Evolutionary conservation across 2,888 invertebrate species (phyloP).

Genomic region (Crepidodera aurea): DNA sequence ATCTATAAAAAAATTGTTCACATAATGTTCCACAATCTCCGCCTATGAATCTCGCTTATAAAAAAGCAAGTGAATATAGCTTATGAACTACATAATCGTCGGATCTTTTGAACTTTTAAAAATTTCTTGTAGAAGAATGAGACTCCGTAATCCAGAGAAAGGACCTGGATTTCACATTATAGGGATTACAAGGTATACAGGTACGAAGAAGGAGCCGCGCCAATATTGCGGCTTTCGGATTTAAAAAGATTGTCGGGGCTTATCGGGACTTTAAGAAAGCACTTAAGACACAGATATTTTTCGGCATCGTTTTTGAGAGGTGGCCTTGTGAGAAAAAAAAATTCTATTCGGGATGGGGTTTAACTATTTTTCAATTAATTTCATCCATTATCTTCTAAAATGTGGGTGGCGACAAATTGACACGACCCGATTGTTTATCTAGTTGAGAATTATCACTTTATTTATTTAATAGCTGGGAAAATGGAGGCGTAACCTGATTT

Average conservation of each 20-base stretch:
- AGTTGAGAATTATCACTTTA: not conserved
- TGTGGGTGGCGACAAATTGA: not conserved
- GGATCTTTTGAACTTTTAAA: slow-evolving; percentile 57
- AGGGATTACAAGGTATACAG: slow-evolving; percentile 58
- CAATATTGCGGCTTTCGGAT: slow-evolving; percentile 57
- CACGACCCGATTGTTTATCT: not conserved
- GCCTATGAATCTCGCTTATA: slow-evolving; percentile 18
- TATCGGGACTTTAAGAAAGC: slow-evolving; percentile 58
- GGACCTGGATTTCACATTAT: slow-evolving; percentile 62
- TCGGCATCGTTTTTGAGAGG: slow-evolving; percentile 33
- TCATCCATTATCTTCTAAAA: slow-evolving; percentile 8
- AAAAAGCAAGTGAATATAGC: slow-evolving; percentile 43
- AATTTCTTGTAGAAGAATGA: slow-evolving; percentile 58
- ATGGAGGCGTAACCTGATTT: no score
- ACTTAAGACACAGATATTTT: slow-evolving; percentile 54
- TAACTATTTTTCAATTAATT: slow-evolving; percentile 24
- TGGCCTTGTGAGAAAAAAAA: slow-evolving; percentile 17
- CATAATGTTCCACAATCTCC: not conserved
- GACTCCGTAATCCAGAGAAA: slow-evolving; percentile 58
- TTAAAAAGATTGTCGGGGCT: slow-evolving; percentile 60
- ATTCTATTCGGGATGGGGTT: slow-evolving; percentile 1
- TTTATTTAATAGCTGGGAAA: no score
- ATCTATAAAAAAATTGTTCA: slow-evolving; percentile 27
- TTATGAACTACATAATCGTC: slow-evolving; percentile 57
- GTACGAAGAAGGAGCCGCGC: slow-evolving; percentile 52